Percentiles rank a stretch among this genome's conserved stretches.
Evolutionary conservation across 2,888 invertebrate species (phyloP).

Genomic region (Drosophila sordidula): DNA sequence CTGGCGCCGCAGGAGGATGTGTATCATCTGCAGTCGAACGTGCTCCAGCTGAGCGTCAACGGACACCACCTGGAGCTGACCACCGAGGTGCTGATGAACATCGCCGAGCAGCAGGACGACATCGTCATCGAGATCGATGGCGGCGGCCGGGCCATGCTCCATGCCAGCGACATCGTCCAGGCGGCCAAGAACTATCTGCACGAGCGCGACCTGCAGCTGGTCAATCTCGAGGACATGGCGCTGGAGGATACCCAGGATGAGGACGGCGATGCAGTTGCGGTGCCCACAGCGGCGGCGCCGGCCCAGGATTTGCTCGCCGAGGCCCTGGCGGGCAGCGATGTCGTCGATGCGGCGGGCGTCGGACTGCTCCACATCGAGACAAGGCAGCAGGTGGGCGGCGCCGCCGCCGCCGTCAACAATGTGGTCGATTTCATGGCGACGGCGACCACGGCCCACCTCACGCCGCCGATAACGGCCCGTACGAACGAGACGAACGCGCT

Average conservation of each 20-base stretch:
- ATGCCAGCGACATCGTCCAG: constrained; percentile 62
- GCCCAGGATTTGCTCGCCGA: constrained; percentile 89
- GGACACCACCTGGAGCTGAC: constrained; percentile 60
- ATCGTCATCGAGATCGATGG: constrained; percentile 45
- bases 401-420: constrained; percentile 3
- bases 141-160: constrained; percentile 34
- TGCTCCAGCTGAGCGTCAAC: constrained; percentile 53
- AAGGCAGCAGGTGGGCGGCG: constrained; percentile 2
- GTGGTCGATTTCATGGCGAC: constrained; percentile 64
- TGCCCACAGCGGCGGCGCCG: constrained; percentile 23
- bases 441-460: constrained; percentile 58
- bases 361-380: constrained; percentile 57
- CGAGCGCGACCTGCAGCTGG: constrained; percentile 83
- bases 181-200: constrained; percentile 78
- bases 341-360: constrained; percentile 24
- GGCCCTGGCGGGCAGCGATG: constrained; percentile 88
- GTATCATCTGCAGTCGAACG: constrained; percentile 39
- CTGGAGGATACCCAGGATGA: constrained; percentile 9
- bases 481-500: constrained; percentile 91
- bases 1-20: constrained; percentile 8
- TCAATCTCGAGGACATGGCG: constrained; percentile 73
- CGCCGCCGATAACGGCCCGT: constrained; percentile 81
- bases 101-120: constrained; percentile 60
- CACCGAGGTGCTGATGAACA: constrained; percentile 52
- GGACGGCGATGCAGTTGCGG: too few species aligned